These are phyloP conservation scores for Emydocephalus ijimae DNA, from an alignment of 2,113 vertebrate species.

Conservation along the genomic window DNA sequence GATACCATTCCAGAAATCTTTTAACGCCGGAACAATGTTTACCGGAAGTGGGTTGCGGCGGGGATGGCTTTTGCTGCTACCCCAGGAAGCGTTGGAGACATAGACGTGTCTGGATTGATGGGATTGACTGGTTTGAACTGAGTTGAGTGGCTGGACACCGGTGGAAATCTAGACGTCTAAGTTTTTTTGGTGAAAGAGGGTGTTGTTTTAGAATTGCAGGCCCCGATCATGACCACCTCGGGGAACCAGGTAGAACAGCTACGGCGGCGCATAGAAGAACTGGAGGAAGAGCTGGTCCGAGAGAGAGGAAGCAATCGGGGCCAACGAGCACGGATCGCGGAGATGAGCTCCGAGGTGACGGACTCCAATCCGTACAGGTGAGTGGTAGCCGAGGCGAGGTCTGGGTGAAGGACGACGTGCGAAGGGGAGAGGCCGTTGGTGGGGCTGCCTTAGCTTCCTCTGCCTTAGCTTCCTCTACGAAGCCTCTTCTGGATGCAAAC, in stretches of 20 bases:
- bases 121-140: neutral
- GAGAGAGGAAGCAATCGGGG: slow-evolving; percentile 49
- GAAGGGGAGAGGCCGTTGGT: neutral
- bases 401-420: too few relatives aligned
- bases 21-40: slow-evolving; percentile 2
- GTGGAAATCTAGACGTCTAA: neutral
- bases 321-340: slow-evolving; percentile 75
- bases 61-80: neutral
- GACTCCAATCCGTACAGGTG: slow-evolving; percentile 97
- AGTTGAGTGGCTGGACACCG: too few relatives aligned
- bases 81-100: neutral
- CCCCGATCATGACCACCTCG: slow-evolving; percentile 57
- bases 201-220: neutral
- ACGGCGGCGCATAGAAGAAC: slow-evolving; percentile 72
- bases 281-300: slow-evolving; percentile 83
- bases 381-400: neutral
- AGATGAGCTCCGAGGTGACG: slow-evolving; percentile 90
- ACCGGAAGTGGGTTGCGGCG: rapidly evolving
- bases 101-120: neutral
- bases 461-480: neutral
- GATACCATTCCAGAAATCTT: neutral
- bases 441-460: neutral
- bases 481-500: neutral
- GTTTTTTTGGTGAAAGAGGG: neutral
- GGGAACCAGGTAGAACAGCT: slow-evolving; percentile 69